Base-by-base conservation (phyloP, 2,797 vertebrate genomes). In the Sandelia bainsii region DNA sequence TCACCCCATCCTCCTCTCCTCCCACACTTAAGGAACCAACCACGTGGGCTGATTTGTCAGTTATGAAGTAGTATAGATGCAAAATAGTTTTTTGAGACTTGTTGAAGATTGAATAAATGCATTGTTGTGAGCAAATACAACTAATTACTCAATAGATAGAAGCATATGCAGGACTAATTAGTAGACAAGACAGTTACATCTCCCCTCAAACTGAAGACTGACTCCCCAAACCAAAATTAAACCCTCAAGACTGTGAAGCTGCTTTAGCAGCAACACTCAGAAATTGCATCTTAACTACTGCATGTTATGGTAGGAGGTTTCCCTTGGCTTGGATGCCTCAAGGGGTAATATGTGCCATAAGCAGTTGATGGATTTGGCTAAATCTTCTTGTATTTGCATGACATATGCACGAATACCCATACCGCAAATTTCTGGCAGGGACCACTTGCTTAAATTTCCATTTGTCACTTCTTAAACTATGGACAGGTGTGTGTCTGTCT, bases 401-500 rank as follows among this genome's bases (percentile, higher is more conserved):
- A 78, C 76, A 88, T 72, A 73, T 17, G 10, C 80, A 86, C 11
- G 19, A 84, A 84, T 65, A 81, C 65, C 73, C 84, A 77, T 81
- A 84, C 86, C 69, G 77, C 75, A 80, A 4, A 80, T 86, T 81
- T 88, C 69, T 87, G 82, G 80, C 82, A 56, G 57, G 46, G 75
- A 62, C 20, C 37, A 49, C 75, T 68, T 63, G 34, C 72, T 84
- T 48, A 72, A 82, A 63, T 74, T 88, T 89, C 74, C 72, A 79
- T 89, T 58, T n/a, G 52, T 34, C 3, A 19, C 72, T 83, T 72
- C 54, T 72, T 45, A 79, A 85, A 79, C 64, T 82, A 52, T 73
- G 79, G 84, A 80, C 85, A 90, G 88, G 83, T 92, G 85, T 91
- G 80, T 75, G 75, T 82, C 71, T 84, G 75, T 62, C 71, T 85